Conservation (phyloP, 2,888 invertebrate genomes). For the Cryptocheilus praepositus region DNA sequence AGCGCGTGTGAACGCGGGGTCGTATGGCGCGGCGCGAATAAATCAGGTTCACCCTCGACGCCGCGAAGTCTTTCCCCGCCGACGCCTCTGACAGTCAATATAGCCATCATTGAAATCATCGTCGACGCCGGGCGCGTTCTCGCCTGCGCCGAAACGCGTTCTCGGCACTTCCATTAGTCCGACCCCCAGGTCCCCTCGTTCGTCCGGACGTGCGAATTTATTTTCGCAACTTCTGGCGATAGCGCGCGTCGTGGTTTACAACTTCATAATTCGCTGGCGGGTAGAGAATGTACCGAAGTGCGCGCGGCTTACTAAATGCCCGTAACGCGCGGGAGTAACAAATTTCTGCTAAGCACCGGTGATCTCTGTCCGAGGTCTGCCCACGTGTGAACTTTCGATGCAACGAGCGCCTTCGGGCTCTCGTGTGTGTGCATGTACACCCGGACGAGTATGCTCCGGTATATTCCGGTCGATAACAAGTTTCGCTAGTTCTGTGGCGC, state of each 20-base stretch:
- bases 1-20: too few species aligned
- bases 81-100: too few species aligned
- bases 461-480: slow-evolving; percentile 49
- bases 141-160: too few species aligned
- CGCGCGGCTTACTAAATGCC: slow-evolving; percentile 22
- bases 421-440: slow-evolving; percentile 9
- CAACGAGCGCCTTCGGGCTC: slow-evolving; percentile 16
- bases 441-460: slow-evolving; percentile 11
- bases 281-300: background rate
- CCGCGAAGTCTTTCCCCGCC: too few species aligned
- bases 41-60: too few species aligned
- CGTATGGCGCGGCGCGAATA: too few species aligned
- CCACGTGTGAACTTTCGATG: slow-evolving; percentile 44
- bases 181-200: too few species aligned
- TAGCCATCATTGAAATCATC: too few species aligned
- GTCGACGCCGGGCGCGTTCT: too few species aligned
- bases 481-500: slow-evolving; percentile 42
- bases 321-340: slow-evolving; percentile 41
- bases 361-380: slow-evolving; percentile 19
- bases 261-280: slow-evolving; percentile 27
- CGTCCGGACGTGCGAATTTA: background rate
- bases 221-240: background rate
- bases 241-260: slow-evolving; percentile 18
- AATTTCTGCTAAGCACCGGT: slow-evolving; percentile 34
- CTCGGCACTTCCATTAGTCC: too few species aligned